Conservation (phyloP, 2,797 vertebrate genomes). For the Girardinus metallicus region DNA sequence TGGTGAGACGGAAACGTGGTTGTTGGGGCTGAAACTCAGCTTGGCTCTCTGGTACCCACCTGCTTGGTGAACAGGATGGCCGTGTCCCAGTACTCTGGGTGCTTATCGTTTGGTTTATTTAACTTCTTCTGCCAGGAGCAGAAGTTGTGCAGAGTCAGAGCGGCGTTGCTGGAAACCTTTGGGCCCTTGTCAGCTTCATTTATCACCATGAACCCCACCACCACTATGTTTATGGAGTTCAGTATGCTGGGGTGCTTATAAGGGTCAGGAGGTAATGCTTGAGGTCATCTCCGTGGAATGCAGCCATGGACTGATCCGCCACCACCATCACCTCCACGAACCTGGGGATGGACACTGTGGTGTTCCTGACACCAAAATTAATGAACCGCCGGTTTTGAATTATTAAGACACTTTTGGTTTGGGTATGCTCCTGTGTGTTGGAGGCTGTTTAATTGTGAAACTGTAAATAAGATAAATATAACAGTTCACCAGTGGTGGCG, state of each 20-base stretch:
- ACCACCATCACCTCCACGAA: constrained; percentile 97
- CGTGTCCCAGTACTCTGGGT: constrained; percentile 97
- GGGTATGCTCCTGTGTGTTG: too few relatives aligned
- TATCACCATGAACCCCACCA: constrained; percentile 93
- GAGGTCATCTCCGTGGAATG: constrained; percentile 92
- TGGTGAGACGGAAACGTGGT: too few relatives aligned
- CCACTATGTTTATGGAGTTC: constrained; percentile 92
- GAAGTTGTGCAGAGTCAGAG: constrained; percentile 95
- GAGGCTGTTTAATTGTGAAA: too few relatives aligned
- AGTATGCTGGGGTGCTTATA: constrained; percentile 94
- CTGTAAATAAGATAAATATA: too few relatives aligned
- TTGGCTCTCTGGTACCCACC: constrained; percentile 79
- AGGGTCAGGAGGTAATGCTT: constrained; percentile 95
- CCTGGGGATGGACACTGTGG: constrained; percentile 89
- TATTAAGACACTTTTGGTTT: too few relatives aligned
- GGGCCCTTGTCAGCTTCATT: constrained; percentile 91
- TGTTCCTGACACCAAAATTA: too few relatives aligned
- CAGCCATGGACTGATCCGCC: constrained; percentile 95
- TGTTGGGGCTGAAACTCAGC: too few relatives aligned
- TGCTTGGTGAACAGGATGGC: constrained; percentile 97
- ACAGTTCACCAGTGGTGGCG: too few relatives aligned
- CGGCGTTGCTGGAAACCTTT: constrained; percentile 92
- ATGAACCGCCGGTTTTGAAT: too few relatives aligned
- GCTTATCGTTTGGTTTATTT: constrained; percentile 94
- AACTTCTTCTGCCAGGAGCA: constrained; percentile 98